Evolutionary conservation across 1,140 invertebrate species (phyloP).

Genomic region (Gonioctena quinquepunctata): DNA sequence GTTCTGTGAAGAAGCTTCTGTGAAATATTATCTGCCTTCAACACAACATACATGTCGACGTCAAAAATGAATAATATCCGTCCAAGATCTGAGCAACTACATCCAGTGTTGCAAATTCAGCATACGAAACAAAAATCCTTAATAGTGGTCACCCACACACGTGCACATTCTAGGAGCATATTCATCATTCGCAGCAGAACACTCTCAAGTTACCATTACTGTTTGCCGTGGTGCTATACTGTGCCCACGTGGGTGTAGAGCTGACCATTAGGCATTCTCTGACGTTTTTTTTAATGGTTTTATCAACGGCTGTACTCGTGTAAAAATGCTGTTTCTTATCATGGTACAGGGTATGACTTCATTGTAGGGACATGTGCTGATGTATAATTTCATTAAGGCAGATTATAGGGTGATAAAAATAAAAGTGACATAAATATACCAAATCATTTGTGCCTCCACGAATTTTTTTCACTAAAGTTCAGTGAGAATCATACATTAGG

Average conservation of each 20-base stretch:
- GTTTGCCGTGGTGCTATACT: neutral
- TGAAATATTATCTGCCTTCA: too few species aligned
- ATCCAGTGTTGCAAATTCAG: neutral
- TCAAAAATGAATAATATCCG: neutral
- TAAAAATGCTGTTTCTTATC: neutral
- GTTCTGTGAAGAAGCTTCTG: too few species aligned
- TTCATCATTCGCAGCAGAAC: neutral
- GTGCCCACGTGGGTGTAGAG: neutral
- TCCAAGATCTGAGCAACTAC: too few species aligned
- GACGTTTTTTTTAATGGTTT: neutral
- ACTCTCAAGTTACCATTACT: neutral
- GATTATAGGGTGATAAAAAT: too few species aligned
- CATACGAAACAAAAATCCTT: neutral
- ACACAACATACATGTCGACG: too few species aligned
- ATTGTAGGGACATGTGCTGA: neutral
- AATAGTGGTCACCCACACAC: neutral
- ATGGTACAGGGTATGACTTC: neutral
- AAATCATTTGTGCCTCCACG: too few species aligned
- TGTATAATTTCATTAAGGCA: too few species aligned
- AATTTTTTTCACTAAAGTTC: too few species aligned
- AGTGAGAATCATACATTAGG: too few species aligned
- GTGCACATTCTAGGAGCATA: neutral
- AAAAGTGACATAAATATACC: too few species aligned
- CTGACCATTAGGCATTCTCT: neutral
- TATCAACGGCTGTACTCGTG: neutral